phyloP scores from a whole-genome alignment of 2,888 invertebrate genomes.

The Sialis fuliginosa region DNA sequence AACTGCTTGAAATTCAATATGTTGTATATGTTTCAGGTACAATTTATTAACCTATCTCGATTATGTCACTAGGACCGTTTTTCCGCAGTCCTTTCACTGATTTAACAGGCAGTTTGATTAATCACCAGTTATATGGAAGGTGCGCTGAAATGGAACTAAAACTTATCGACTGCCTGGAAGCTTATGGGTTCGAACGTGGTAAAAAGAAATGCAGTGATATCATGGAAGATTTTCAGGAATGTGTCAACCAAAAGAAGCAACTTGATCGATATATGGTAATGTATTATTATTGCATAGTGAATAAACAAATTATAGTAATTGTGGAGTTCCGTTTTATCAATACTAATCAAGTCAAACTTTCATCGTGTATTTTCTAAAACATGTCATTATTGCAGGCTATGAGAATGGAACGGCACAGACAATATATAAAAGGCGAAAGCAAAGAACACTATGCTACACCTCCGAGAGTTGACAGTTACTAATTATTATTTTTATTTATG shows the following conservation, averaged over 20 bases:
- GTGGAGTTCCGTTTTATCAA: too few species aligned
- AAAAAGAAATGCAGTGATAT: constrained; percentile 39
- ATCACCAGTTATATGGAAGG: constrained; percentile 42
- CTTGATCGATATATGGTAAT: constrained; percentile 35
- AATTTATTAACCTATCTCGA: too few species aligned
- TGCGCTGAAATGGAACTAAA: constrained; percentile 53
- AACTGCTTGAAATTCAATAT: too few species aligned
- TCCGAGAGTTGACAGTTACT: constrained; percentile 4
- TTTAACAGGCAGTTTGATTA: constrained; percentile 42
- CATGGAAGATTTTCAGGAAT: constrained; percentile 54
- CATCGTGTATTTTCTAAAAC: too few species aligned
- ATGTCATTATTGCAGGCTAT: neutral
- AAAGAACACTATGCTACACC: constrained; percentile 4
- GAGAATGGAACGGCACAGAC: constrained; percentile 3
- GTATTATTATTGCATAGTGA: too few species aligned
- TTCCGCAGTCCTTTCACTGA: constrained; percentile 55
- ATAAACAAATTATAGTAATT: too few species aligned
- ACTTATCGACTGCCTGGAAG: constrained; percentile 62
- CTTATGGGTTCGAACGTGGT: constrained; percentile 55
- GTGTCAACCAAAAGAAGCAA: constrained; percentile 40
- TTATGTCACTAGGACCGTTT: constrained; percentile 45
- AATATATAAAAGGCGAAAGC: constrained; percentile 2
- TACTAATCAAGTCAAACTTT: too few species aligned
- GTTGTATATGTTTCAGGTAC: too few species aligned
- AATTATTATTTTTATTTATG: neutral